phyloP scores from a whole-genome alignment of 2,113 vertebrate genomes.

The Aptenodytes patagonicus region DNA sequence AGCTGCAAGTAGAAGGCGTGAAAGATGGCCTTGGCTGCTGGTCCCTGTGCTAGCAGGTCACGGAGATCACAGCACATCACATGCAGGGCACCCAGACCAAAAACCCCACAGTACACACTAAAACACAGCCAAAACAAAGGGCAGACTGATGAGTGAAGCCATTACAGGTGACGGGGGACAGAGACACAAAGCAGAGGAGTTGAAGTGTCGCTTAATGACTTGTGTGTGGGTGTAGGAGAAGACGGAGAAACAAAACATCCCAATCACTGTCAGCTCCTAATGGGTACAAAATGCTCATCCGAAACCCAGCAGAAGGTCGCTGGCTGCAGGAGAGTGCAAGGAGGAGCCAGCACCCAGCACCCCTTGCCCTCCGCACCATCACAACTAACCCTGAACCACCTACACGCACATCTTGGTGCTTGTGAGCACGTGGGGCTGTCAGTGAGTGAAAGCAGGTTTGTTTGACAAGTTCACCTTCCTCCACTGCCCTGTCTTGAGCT shows the following conservation, averaged over 20 bases:
- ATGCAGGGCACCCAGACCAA: background rate
- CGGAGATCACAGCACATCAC: background rate
- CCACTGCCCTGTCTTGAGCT: background rate
- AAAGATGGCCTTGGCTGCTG: background rate
- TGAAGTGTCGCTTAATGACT: background rate
- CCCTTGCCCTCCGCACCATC: background rate
- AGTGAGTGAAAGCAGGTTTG: background rate
- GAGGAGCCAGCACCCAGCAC: background rate
- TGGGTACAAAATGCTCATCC: background rate
- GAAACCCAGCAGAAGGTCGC: background rate
- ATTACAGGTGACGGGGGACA: background rate
- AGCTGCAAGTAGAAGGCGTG: background rate
- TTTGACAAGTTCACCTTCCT: background rate
- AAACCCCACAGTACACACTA: background rate
- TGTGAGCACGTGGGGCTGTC: fast-evolving
- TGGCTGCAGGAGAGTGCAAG: background rate
- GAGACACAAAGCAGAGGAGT: background rate
- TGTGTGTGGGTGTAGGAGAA: background rate
- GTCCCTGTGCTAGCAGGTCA: background rate
- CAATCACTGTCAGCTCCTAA: background rate
- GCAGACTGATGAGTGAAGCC: background rate
- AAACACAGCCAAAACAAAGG: background rate
- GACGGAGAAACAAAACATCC: background rate
- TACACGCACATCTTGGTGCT: background rate
- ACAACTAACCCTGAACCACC: background rate